Evolutionary conservation across 2,113 vertebrate species (phyloP).

Genomic region (Ivindomyrus marchei): DNA sequence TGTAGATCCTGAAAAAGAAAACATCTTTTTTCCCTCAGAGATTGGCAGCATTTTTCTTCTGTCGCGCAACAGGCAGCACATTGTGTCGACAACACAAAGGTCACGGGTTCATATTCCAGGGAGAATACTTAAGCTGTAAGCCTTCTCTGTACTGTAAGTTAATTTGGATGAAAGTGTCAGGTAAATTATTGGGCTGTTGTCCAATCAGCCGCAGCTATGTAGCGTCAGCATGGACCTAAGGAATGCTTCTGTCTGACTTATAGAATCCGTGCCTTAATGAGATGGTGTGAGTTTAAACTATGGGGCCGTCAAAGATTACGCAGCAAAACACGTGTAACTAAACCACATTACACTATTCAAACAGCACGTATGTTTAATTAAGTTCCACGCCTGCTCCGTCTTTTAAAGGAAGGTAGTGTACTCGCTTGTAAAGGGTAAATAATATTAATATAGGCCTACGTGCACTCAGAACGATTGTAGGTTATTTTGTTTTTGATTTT

Average conservation of each 20-base stretch:
- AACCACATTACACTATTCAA: background rate
- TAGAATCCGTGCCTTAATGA: background rate
- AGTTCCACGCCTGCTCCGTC: background rate
- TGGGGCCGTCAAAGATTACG: background rate
- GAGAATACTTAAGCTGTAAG: background rate
- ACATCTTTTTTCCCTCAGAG: background rate
- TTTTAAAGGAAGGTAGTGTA: background rate
- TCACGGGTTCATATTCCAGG: background rate
- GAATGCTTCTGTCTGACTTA: background rate
- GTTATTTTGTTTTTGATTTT: background rate
- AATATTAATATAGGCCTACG: background rate
- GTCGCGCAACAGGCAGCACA: background rate
- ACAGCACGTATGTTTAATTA: background rate
- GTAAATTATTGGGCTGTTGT: background rate
- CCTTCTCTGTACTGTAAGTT: background rate
- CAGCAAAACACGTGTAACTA: background rate
- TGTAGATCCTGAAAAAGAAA: background rate
- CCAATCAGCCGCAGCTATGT: background rate
- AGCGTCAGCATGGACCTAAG: background rate
- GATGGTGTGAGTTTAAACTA: background rate
- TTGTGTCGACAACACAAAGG: background rate
- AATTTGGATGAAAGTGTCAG: background rate
- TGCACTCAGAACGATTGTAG: background rate
- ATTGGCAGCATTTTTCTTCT: background rate
- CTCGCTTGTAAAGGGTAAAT: background rate